phyloP scores from a whole-genome alignment of 2,113 vertebrate species.

The Oceanites oceanicus region DNA sequence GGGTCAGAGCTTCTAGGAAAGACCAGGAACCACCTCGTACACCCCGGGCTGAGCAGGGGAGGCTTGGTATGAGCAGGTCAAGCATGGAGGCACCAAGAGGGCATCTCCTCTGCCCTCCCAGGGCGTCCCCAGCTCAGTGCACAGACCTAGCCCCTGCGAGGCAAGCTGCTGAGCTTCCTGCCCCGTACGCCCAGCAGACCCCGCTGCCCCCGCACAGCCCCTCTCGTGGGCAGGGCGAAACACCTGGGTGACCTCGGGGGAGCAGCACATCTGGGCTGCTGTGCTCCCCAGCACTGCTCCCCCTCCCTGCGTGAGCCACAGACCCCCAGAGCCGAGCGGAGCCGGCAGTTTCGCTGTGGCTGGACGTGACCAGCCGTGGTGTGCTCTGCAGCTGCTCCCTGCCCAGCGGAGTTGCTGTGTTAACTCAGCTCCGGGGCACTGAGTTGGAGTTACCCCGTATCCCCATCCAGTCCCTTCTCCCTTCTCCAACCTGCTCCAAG shows the following conservation, averaged over 20 bases:
- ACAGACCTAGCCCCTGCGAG: not conserved
- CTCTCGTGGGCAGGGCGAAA: not conserved
- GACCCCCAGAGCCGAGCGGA: not conserved
- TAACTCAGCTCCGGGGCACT: not conserved
- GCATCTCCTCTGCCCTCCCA: not conserved
- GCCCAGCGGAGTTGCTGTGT: not conserved
- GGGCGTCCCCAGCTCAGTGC: not conserved
- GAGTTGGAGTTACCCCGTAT: not conserved
- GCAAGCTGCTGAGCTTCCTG: not conserved
- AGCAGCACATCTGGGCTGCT: not conserved
- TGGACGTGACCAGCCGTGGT: accelerated
- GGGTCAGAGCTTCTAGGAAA: not conserved
- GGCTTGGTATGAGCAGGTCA: not conserved
- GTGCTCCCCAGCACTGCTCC: not conserved
- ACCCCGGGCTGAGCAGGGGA: not conserved
- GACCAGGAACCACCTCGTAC: not conserved
- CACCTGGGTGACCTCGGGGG: not conserved
- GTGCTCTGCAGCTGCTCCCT: not conserved
- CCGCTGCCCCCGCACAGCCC: not conserved
- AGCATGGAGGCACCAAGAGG: not conserved
- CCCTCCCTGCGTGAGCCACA: not conserved
- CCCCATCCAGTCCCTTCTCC: not conserved
- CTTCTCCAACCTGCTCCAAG: slow-evolving; percentile 63
- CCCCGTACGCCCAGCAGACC: not conserved
- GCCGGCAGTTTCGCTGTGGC: not conserved